Evolutionary conservation across 37 sponge, comb jelly and placozoan species (phyloP).

Genomic region (Chondrilla cf. caribensis): DNA sequence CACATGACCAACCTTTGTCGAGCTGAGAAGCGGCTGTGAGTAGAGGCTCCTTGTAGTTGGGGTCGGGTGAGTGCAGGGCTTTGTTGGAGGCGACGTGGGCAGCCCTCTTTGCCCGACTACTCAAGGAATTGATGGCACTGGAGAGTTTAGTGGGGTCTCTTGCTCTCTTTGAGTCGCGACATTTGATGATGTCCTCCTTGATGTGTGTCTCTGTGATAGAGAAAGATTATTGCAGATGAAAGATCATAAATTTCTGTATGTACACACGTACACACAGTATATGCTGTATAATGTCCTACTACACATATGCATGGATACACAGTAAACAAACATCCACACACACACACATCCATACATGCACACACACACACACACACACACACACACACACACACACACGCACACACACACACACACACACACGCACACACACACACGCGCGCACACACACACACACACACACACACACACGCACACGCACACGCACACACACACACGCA

Average conservation of each 20-base stretch:
- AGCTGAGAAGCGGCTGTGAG: slow-evolving; percentile 36
- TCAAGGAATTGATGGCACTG: slow-evolving; percentile 31
- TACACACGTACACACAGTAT: neutral
- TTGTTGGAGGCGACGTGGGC: slow-evolving; percentile 50
- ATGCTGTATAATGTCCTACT: neutral
- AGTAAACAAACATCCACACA: neutral
- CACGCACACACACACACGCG: too few species aligned
- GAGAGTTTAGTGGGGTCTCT: slow-evolving; percentile 41
- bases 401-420: too few species aligned
- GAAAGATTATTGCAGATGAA: neutral
- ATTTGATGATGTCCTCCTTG: slow-evolving; percentile 64
- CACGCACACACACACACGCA: too few species aligned
- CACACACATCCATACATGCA: too few species aligned
- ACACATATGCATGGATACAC: neutral
- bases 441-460: too few species aligned
- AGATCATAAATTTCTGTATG: too few species aligned
- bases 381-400: too few species aligned
- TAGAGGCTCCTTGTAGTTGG: slow-evolving; percentile 35
- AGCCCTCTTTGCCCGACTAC: slow-evolving; percentile 53
- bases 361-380: too few species aligned
- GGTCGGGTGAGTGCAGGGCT: slow-evolving; percentile 29
- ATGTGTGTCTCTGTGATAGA: slow-evolving; percentile 61
- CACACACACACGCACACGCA: too few species aligned
- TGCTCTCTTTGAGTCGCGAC: slow-evolving; percentile 49
- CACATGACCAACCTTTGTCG: slow-evolving; percentile 47